Conservation (phyloP, 1,140 invertebrate genomes). For the Ectropis grisescens region DNA sequence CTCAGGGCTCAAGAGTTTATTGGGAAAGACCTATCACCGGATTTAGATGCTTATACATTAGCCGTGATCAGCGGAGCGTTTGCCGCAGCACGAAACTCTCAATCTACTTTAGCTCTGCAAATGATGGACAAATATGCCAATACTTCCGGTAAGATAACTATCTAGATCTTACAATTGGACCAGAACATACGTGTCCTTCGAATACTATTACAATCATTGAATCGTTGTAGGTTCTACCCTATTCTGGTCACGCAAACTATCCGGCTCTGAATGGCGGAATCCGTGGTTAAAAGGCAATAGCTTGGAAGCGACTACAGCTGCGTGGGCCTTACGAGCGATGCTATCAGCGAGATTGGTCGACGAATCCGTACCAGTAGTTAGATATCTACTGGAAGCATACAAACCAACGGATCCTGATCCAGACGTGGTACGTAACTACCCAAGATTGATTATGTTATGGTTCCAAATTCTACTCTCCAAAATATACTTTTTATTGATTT, state of each 20-base stretch:
- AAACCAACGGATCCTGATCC: slow-evolving; percentile 33
- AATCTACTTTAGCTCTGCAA: slow-evolving; percentile 32
- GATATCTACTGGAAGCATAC: slow-evolving; percentile 79
- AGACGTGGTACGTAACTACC: slow-evolving; percentile 30
- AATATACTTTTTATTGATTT: no score
- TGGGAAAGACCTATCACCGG: slow-evolving; percentile 77
- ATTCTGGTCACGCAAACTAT: slow-evolving; percentile 49
- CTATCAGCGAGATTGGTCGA: slow-evolving; percentile 75
- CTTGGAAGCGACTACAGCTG: slow-evolving; percentile 89
- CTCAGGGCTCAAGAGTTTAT: slow-evolving; percentile 87
- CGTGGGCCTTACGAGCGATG: slow-evolving; percentile 84
- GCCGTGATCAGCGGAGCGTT: slow-evolving; percentile 38
- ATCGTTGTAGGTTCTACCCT: slow-evolving; percentile 26
- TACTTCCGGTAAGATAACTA: slow-evolving; percentile 27
- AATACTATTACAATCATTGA: no score
- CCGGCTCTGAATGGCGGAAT: slow-evolving; percentile 75
- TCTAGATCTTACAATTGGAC: no score
- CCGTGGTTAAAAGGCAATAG: slow-evolving; percentile 82
- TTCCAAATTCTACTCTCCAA: no score
- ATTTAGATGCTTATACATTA: slow-evolving; percentile 36
- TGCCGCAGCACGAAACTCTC: slow-evolving; percentile 36
- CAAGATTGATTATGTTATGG: no score
- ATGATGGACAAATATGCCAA: slow-evolving; percentile 47
- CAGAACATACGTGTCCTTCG: no score
- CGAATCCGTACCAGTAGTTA: slow-evolving; percentile 83